phyloP scores from a whole-genome alignment of 2,113 vertebrate genomes.

The Muntiacus muntjak region DNA sequence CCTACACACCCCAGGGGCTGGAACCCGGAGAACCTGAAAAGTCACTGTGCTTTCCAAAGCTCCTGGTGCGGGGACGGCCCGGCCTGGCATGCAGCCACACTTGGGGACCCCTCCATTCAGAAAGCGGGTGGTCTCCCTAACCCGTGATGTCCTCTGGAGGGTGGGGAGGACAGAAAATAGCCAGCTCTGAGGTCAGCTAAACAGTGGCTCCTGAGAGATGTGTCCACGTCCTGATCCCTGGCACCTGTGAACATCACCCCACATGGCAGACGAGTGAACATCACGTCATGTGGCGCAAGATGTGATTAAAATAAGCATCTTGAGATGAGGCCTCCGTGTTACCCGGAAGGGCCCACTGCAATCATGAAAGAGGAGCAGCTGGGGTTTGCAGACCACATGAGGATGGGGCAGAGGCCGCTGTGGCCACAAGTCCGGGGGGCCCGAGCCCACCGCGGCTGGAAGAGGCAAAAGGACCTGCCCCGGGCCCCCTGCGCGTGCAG shows the following conservation, averaged over 20 bases:
- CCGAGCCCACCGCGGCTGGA: fast-evolving
- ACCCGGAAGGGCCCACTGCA: background rate
- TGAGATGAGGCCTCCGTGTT: fast-evolving
- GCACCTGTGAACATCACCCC: background rate
- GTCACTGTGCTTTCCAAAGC: fast-evolving
- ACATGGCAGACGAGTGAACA: fast-evolving
- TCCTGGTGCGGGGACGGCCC: fast-evolving
- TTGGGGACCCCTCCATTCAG: fast-evolving
- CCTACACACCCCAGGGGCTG: background rate
- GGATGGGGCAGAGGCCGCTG: background rate
- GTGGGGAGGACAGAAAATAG: background rate
- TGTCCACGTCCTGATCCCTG: fast-evolving
- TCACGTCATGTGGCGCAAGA: fast-evolving
- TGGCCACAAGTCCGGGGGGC: background rate
- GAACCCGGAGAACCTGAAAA: background rate
- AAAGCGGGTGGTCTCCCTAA: background rate
- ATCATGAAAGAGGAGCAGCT: fast-evolving
- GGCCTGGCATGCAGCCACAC: fast-evolving
- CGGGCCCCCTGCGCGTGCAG: fast-evolving
- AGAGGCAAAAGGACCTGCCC: background rate
- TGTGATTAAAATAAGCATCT: too few species aligned
- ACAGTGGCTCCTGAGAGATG: fast-evolving
- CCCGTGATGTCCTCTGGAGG: fast-evolving
- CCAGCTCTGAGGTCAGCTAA: too few species aligned
- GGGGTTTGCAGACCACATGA: fast-evolving